Conservation (phyloP, 2,888 invertebrate species). For the Stenolophus ochropezus region DNA sequence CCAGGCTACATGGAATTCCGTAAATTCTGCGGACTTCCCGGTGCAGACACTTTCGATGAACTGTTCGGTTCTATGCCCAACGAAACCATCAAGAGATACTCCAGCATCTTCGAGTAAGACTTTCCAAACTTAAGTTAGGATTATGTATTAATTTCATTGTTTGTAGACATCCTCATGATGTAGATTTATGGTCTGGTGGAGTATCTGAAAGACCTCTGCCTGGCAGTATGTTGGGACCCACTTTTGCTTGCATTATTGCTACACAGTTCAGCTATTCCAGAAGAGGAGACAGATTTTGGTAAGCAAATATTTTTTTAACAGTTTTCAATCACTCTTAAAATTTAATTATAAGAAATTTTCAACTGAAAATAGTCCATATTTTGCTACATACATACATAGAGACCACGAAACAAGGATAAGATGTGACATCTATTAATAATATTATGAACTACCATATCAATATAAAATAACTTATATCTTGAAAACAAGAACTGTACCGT, state of each 20-base stretch:
- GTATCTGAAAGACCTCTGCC: conserved; percentile 93
- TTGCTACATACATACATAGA: too few species aligned
- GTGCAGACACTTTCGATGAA: conserved; percentile 85
- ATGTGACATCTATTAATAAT: too few species aligned
- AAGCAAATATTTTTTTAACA: conserved; percentile 62
- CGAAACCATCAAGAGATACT: conserved; percentile 87
- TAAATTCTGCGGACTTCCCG: conserved; percentile 91
- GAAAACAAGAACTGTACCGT: too few species aligned
- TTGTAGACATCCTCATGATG: conserved; percentile 88
- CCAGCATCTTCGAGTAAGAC: conserved; percentile 87
- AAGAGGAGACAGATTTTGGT: conserved; percentile 95
- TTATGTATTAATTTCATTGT: background rate
- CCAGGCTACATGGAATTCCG: conserved; percentile 96
- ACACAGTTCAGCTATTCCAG: conserved; percentile 93
- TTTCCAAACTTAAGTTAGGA: background rate
- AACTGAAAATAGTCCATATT: too few species aligned
- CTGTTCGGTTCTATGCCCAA: conserved; percentile 92
- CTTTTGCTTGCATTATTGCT: conserved; percentile 95
- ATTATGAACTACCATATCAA: too few species aligned
- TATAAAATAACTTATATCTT: background rate
- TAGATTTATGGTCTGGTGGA: conserved; percentile 96
- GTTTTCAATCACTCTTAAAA: too few species aligned
- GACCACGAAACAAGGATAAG: too few species aligned
- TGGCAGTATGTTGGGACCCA: conserved; percentile 94
- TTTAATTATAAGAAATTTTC: too few species aligned